Evolutionary conservation across 1,140 invertebrate species (phyloP).

Genomic region (Pseudomyrmex concolor): DNA sequence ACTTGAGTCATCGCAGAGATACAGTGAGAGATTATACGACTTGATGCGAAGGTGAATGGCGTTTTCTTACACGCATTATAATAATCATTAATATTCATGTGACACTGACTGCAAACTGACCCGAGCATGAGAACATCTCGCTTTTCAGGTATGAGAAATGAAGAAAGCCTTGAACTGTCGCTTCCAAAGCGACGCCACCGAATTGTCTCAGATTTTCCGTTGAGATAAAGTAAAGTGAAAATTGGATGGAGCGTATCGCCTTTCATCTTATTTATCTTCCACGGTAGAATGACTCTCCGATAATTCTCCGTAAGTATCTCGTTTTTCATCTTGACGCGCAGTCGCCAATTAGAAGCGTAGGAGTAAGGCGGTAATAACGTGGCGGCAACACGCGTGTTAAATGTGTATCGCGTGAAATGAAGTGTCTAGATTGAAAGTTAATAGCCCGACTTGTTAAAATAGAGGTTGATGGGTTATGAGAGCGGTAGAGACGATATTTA

Average conservation of each 20-base stretch:
- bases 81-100: constrained; percentile 28
- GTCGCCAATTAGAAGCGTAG: constrained; percentile 20
- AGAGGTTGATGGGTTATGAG: constrained; percentile 52
- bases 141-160: not conserved
- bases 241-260: not conserved
- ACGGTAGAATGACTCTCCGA: not conserved
- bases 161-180: not conserved
- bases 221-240: not conserved
- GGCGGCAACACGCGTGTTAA: not conserved
- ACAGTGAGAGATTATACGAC: not conserved
- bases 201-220: not conserved
- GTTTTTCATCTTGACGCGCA: not conserved
- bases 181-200: not conserved
- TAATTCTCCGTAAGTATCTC: not conserved
- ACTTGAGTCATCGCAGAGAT: no score
- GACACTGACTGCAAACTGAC: not conserved
- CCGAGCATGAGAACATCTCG: not conserved
- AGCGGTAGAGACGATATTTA: constrained; percentile 14
- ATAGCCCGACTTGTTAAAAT: constrained; percentile 25
- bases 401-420: constrained; percentile 50
- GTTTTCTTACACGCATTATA: not conserved
- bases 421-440: constrained; percentile 54
- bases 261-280: not conserved
- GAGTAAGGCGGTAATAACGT: constrained; percentile 14
- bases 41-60: not conserved